Conservation (phyloP, 2,888 invertebrate species). For the Drosophila atripex region DNA sequence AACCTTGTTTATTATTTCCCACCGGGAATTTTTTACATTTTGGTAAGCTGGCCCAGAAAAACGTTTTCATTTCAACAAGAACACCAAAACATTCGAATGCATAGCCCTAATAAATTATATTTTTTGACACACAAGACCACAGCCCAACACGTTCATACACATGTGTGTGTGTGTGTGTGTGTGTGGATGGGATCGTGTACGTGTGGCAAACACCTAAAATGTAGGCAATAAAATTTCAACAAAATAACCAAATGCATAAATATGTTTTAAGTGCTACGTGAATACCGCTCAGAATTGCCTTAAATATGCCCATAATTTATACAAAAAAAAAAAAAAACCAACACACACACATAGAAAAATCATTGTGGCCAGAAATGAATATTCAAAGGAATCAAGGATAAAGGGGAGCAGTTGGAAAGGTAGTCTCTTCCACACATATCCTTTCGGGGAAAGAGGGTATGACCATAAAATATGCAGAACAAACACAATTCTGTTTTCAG, state of each 20-base stretch:
- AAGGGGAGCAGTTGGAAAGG: background rate
- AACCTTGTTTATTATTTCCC: slow-evolving; percentile 3
- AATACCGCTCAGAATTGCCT: slow-evolving; percentile 34
- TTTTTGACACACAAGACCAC: slow-evolving; percentile 22
- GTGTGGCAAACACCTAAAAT: slow-evolving; percentile 32
- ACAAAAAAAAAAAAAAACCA: slow-evolving; percentile 25
- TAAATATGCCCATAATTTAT: slow-evolving; percentile 59
- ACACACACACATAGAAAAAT: slow-evolving; percentile 1
- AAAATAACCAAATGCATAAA: slow-evolving; percentile 54
- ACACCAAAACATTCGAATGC: slow-evolving; percentile 15
- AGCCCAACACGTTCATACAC: slow-evolving; percentile 1
- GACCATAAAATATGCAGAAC: slow-evolving; percentile 42
- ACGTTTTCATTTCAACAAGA: slow-evolving; percentile 24
- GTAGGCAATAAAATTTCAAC: slow-evolving; percentile 45
- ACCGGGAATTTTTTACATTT: slow-evolving; percentile 10
- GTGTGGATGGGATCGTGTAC: background rate
- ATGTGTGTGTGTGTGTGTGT: slow-evolving; percentile 2
- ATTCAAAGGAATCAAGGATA: slow-evolving; percentile 10
- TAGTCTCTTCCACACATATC: background rate
- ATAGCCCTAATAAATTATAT: slow-evolving; percentile 39
- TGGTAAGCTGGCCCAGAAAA: background rate
- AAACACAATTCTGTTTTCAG: slow-evolving; percentile 37
- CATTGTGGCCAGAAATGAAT: slow-evolving; percentile 24
- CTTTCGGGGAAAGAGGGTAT: background rate
- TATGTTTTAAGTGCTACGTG: slow-evolving; percentile 43